Evolutionary conservation across 2,888 invertebrate species (phyloP).

Genomic region (Brenthis ino): DNA sequence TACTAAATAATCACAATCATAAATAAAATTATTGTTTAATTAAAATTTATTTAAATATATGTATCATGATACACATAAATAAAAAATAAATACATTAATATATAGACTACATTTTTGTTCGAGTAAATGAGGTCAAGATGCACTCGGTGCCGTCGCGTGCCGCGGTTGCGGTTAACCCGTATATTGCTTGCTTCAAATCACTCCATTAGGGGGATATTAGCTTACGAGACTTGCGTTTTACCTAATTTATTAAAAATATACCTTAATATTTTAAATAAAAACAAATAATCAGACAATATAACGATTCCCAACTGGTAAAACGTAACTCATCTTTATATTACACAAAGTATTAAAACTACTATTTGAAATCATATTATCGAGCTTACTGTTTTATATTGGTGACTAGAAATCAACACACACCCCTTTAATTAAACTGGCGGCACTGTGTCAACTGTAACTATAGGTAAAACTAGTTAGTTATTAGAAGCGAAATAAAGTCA

Average conservation of each 20-base stretch:
- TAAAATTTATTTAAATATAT: neutral
- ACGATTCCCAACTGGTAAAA: too few species aligned
- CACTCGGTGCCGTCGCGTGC: constrained; percentile 56
- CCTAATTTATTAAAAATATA: constrained; percentile 9
- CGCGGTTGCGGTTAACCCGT: constrained; percentile 62
- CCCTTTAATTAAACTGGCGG: constrained; percentile 75
- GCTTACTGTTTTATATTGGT: constrained; percentile 54
- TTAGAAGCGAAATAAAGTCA: constrained; percentile 58
- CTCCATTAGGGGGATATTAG: constrained; percentile 34
- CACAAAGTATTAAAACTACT: constrained; percentile 24
- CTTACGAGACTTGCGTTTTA: constrained; percentile 29
- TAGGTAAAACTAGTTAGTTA: constrained; percentile 53
- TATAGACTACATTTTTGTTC: neutral
- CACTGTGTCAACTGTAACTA: constrained; percentile 72
- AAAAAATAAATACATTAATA: constrained; percentile 12
- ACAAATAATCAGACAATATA: neutral
- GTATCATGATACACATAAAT: neutral
- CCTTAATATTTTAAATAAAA: neutral
- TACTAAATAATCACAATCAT: too few species aligned
- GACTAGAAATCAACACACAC: constrained; percentile 72
- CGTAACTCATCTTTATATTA: neutral
- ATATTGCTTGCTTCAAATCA: constrained; percentile 32
- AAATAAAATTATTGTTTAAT: too few species aligned
- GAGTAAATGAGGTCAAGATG: constrained; percentile 30
- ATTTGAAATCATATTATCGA: constrained; percentile 54